Evolutionary conservation across 1,140 invertebrate genomes (phyloP), one percentile per base, ranked within the genome.

Genomic region (Chymomyza costata): DNA sequence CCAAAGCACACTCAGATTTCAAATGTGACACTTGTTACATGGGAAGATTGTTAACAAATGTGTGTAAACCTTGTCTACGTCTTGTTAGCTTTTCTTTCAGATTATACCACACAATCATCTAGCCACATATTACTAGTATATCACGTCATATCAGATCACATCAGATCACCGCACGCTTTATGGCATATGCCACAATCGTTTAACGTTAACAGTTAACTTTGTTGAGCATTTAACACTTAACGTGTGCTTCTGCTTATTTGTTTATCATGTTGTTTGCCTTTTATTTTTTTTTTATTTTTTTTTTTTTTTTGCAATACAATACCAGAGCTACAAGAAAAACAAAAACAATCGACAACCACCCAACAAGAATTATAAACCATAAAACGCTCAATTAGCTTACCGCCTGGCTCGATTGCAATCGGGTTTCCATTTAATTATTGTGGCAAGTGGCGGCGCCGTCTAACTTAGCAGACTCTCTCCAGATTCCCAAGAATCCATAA

Each of bases 111-210:
- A 44, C 13, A 44, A 68, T 63, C n/a, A n/a, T n/a, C n/a, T n/a
- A n/a, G n/a, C n/a, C n/a, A 32, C 30, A 65, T 50, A 63, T 67
- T 78, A 76, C 68, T 54, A 47, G 21, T 8, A 59, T 69, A 62
- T 62, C 52, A 35, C 28, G 60, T 71, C 53, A 39, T 34, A 67
- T 54, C 64, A 66, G 65, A n/a, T n/a, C n/a, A n/a, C n/a, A n/a
- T n/a, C n/a, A n/a, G n/a, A n/a, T n/a, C n/a, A n/a, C n/a, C n/a
- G n/a, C n/a, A n/a, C n/a, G n/a, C n/a, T n/a, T n/a, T n/a, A n/a
- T n/a, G n/a, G n/a, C n/a, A n/a, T n/a, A n/a, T 71, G 57, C 66
- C 66, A 64, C 34, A 65, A 76, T 70, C 70, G 65, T 76, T 76
- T 70, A 76, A 78, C 66, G 65, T 58, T 78, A 65, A 69, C 47